Evolutionary conservation across 2,888 invertebrate species (phyloP).

Genomic region (Eilema caniola): DNA sequence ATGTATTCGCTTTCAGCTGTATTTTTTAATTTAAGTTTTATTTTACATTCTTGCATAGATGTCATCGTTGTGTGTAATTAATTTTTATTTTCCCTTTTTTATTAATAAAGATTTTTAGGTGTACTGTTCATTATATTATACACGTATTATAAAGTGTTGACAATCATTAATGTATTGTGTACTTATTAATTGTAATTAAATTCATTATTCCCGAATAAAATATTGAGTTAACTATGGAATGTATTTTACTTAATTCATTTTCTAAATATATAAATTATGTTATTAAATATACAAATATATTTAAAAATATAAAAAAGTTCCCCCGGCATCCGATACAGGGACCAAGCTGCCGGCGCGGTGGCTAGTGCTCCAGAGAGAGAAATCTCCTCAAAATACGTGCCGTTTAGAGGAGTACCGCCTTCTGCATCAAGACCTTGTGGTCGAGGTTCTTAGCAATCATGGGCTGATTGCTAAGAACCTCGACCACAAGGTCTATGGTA

Average conservation of each 20-base stretch:
- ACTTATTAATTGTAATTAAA: conserved; percentile 75
- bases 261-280: too few species aligned
- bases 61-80: conserved; percentile 41
- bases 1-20: conserved; percentile 49
- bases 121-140: conserved; percentile 60
- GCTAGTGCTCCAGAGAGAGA: too few species aligned
- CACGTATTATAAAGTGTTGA: conserved; percentile 79
- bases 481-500: too few species aligned
- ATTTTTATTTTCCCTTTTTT: conserved; percentile 29
- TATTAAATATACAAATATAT: too few species aligned
- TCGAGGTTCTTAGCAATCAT: too few species aligned
- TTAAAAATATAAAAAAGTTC: too few species aligned
- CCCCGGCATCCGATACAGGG: too few species aligned
- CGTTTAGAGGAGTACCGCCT: too few species aligned
- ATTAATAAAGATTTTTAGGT: conserved; percentile 50
- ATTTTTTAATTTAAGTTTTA: conserved; percentile 20
- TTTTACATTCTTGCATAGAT: conserved; percentile 34
- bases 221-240: conserved; percentile 77
- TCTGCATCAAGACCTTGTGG: too few species aligned
- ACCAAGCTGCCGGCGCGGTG: too few species aligned
- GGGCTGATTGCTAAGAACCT: too few species aligned
- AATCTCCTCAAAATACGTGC: too few species aligned
- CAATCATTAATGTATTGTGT: conserved; percentile 77
- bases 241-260: neutral
- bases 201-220: conserved; percentile 84